Conservation (phyloP, 2,113 vertebrate species). For the Kryptolebias marmoratus region DNA sequence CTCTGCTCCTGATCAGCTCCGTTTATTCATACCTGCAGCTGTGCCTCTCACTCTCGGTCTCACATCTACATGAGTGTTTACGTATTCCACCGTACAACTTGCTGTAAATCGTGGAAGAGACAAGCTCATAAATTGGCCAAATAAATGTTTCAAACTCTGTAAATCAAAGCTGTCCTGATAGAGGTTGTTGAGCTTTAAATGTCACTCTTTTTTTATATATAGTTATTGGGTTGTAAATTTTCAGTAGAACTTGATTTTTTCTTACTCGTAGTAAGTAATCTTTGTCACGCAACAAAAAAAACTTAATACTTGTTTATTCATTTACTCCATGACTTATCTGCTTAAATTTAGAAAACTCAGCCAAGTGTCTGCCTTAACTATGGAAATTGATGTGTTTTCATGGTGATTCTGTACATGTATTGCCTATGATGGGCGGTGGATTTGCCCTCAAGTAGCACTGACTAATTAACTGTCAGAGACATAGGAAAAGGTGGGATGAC, state of each 20-base stretch:
- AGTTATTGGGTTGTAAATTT: too few species aligned
- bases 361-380: not conserved
- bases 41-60: conserved; percentile 26
- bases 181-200: too few species aligned
- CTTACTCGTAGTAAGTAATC: too few species aligned
- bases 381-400: not conserved
- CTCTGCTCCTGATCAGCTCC: conserved; percentile 26
- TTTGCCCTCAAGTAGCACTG: not conserved
- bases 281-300: too few species aligned
- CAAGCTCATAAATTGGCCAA: conserved; percentile 7
- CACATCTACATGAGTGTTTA: conserved; percentile 23
- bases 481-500: too few species aligned
- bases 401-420: too few species aligned
- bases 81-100: conserved; percentile 20
- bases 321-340: not conserved
- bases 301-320: not conserved
- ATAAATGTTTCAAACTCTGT: conserved; percentile 6
- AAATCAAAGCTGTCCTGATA: conserved; percentile 2
- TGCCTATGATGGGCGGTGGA: not conserved
- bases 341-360: not conserved
- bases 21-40: conserved; percentile 21
- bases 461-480: not conserved
- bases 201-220: too few species aligned
- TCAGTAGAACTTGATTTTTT: too few species aligned
- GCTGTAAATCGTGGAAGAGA: conserved; percentile 33